Percentiles rank a stretch among this genome's conserved stretches.
Evolutionary conservation across 2,113 vertebrate genomes (phyloP).

Genomic region (Atlantisia rogersi): DNA sequence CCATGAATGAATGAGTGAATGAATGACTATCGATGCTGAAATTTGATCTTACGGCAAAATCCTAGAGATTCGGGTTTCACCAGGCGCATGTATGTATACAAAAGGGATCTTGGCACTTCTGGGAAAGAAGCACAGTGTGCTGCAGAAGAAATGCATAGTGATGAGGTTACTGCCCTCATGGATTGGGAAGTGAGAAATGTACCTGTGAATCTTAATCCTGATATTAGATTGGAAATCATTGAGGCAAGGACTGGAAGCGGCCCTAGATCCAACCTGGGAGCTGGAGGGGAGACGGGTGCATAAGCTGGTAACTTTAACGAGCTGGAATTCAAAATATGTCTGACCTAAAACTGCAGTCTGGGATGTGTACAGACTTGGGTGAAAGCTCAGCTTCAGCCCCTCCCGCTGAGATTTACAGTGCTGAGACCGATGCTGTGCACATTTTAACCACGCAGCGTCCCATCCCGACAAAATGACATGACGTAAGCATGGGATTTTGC

Average conservation of each 20-base stretch:
- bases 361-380: background rate
- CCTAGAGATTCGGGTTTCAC: background rate
- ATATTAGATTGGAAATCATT: background rate
- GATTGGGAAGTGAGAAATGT: background rate
- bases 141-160: background rate
- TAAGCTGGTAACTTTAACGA: background rate
- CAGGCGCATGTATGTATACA: fast-evolving
- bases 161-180: background rate
- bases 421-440: fast-evolving
- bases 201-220: background rate
- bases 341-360: background rate
- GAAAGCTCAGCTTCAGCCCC: background rate
- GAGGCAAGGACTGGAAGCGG: background rate
- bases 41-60: background rate
- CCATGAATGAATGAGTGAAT: background rate
- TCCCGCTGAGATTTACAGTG: background rate
- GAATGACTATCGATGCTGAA: background rate
- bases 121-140: background rate
- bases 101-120: background rate
- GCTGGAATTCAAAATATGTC: constrained; percentile 48
- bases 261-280: constrained; percentile 6
- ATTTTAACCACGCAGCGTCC: background rate
- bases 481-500: background rate
- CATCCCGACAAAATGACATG: fast-evolving
- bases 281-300: background rate